Evolutionary conservation across 1,140 invertebrate species (phyloP).

Genomic region (Papilio helenus): DNA sequence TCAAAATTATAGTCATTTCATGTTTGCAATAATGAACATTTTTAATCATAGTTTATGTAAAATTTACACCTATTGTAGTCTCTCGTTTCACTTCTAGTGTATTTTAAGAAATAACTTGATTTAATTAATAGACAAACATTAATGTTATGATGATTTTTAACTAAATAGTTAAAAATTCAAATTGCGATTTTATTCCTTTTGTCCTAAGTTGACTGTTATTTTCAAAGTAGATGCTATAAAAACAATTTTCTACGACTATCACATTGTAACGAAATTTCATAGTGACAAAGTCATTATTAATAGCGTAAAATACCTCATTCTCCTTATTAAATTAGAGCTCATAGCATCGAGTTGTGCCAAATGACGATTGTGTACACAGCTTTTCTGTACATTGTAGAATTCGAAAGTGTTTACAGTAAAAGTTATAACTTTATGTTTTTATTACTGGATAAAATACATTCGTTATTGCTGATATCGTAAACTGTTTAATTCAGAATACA

Average conservation of each 20-base stretch:
- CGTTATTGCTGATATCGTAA: background rate
- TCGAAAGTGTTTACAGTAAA: background rate
- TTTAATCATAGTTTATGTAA: background rate
- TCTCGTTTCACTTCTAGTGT: background rate
- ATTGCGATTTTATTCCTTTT: no score
- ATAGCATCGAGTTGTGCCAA: constrained; percentile 6
- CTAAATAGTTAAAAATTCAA: background rate
- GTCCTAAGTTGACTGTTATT: background rate
- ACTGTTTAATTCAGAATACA: background rate
- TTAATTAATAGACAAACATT: no score
- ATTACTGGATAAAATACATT: constrained; percentile 3
- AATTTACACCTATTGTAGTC: background rate
- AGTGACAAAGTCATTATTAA: constrained; percentile 10
- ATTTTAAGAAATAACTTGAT: no score
- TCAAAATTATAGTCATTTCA: background rate
- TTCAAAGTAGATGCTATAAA: background rate
- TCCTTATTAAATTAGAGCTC: background rate
- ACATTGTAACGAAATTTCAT: background rate
- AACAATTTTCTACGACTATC: background rate
- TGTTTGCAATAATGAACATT: background rate
- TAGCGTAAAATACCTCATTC: background rate
- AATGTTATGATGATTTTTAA: background rate
- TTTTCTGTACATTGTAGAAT: background rate
- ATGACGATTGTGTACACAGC: constrained; percentile 1
- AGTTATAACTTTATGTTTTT: background rate